Evolutionary conservation across 2,888 invertebrate genomes (phyloP), one percentile per base, ranked within the genome.

Genomic region (Pseudococcus viburni): DNA sequence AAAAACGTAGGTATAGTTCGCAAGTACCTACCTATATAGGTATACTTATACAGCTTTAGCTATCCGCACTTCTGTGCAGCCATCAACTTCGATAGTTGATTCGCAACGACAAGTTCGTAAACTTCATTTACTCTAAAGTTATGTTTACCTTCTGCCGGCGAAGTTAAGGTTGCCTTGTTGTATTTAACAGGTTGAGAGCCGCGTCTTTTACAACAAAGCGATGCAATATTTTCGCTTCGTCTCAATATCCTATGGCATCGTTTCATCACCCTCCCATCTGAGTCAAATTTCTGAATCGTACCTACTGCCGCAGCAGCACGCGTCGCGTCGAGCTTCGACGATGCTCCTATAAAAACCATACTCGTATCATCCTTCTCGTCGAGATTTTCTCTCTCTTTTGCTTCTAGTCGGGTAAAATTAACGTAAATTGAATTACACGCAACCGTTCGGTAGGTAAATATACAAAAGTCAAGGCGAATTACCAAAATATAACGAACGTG

Each of bases 21-120:
- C 46, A 46, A 46, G 46, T 46, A 46, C 46, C 0, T 11, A 46
- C 9, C 9, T 46, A 46, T 33, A 46, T 11, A 46, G 46, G 12
- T 12, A 33, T 33, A 33, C 26, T 33, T 33, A 33, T 33, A 33
- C 26, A 33, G 26, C 3, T 33, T 33, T 46, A 46, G 46, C 46
- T 46, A 46, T 46, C 12, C 59, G 12, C n/a, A 59, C 5, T 59
- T 59, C 15, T 46, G 46, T 46, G 12, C 59, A 59, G 59, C 17
- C 59, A 59, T 59, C 59, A 59, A 59, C 59, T 59, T 59, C 59
- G 59, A 59, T 59, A 59, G 59, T 59, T 59, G 59, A 59, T 59
- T 59, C 59, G 59, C 59, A 59, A 59, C 59, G 59, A 59, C 59
- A 59, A 59, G 59, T 59, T 59, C 6, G 59, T 59, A 59, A 59